These are phyloP conservation scores for Sclerurus mexicanus DNA, from an alignment of 2,113 vertebrate genomes.

Conservation along the genomic window DNA sequence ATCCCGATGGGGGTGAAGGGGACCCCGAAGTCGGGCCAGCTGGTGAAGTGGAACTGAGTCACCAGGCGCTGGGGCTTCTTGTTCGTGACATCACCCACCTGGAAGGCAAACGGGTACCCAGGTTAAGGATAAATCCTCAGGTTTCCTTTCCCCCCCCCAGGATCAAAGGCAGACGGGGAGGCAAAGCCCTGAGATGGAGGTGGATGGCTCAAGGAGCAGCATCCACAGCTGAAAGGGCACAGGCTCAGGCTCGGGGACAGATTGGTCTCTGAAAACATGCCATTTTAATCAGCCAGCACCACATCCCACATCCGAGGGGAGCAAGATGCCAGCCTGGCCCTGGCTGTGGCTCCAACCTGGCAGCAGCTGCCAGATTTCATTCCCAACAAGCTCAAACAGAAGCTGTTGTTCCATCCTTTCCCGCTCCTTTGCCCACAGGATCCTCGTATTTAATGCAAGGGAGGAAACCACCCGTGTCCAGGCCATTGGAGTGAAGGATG, in stretches of 20 bases:
- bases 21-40: slow-evolving; percentile 98
- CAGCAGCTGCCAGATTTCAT: background rate
- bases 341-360: background rate
- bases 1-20: slow-evolving; percentile 97
- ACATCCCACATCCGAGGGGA: background rate
- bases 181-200: background rate
- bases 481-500: background rate
- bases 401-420: background rate
- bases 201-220: background rate
- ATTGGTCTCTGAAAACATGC: background rate
- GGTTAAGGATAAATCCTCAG: background rate
- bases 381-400: background rate
- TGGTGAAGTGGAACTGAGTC: slow-evolving; percentile 98
- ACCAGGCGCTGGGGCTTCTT: slow-evolving; percentile 96
- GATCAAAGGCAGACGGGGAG: background rate
- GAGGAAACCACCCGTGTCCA: background rate
- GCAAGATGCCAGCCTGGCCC: background rate
- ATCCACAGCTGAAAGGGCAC: background rate
- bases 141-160: background rate
- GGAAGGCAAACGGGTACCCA: background rate
- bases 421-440: background rate
- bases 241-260: rapidly evolving
- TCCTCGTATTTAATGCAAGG: background rate
- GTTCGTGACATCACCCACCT: slow-evolving; percentile 94
- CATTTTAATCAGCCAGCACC: background rate